These are phyloP conservation scores for Schizopygopsis malacanthus DNA, from an alignment of 2,797 vertebrate species.

Conservation along the genomic window DNA sequence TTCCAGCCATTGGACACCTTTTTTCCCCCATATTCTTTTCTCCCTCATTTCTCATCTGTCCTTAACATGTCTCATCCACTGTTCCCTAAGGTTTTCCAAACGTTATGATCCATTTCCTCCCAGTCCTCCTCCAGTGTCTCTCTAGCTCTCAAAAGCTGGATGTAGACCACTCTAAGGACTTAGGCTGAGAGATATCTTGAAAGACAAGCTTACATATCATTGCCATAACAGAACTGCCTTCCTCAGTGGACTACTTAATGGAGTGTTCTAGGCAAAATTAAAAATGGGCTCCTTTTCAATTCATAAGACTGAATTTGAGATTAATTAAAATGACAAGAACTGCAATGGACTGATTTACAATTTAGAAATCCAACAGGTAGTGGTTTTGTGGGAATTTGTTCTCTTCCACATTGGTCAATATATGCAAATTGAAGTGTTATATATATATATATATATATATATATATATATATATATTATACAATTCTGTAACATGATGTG, in stretches of 20 bases:
- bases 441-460: no score
- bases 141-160: neutral
- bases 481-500: neutral
- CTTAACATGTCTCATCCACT: neutral
- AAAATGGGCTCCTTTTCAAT: neutral
- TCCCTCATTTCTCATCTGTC: neutral
- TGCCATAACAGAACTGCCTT: neutral
- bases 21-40: neutral
- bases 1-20: slow-evolving; percentile 62
- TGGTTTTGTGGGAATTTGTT: no score
- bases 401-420: no score
- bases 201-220: slow-evolving; percentile 1
- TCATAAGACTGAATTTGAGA: neutral
- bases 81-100: slow-evolving; percentile 40
- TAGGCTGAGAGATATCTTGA: slow-evolving; percentile 18
- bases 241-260: neutral
- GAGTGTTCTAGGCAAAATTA: neutral
- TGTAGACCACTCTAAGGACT: neutral
- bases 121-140: neutral
- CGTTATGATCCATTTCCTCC: slow-evolving; percentile 46
- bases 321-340: neutral
- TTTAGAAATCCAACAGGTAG: neutral
- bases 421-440: no score
- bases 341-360: neutral
- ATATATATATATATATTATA: no score